These are phyloP conservation scores for Corythoichthys haematopterus DNA, from an alignment of 2,113 vertebrate genomes.

Conservation along the genomic window DNA sequence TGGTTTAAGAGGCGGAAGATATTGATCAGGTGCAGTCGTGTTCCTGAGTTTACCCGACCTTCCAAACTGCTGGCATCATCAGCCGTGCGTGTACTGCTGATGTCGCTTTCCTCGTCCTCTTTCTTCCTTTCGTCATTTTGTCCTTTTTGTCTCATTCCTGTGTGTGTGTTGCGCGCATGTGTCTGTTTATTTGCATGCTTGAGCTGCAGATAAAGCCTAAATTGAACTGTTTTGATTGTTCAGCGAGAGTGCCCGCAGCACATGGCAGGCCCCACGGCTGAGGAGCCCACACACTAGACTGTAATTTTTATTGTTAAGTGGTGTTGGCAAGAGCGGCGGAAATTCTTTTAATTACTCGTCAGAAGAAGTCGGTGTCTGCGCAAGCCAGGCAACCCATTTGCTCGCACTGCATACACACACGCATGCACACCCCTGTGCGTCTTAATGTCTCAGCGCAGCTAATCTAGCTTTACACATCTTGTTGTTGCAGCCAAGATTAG, in stretches of 20 bases:
- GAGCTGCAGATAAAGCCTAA: slow-evolving; percentile 67
- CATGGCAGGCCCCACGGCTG: slow-evolving; percentile 55
- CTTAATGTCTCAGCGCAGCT: slow-evolving; percentile 43
- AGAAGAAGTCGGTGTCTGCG: slow-evolving; percentile 64
- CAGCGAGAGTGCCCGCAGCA: slow-evolving; percentile 59
- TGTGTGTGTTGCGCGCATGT: slow-evolving; percentile 19
- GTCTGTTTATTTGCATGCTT: slow-evolving; percentile 36
- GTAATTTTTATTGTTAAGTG: slow-evolving; percentile 62
- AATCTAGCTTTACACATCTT: slow-evolving; percentile 44
- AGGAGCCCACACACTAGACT: slow-evolving; percentile 17
- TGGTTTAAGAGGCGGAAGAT: slow-evolving; percentile 27
- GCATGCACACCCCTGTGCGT: slow-evolving; percentile 31
- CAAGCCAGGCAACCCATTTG: slow-evolving; percentile 52
- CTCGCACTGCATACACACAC: slow-evolving; percentile 44
- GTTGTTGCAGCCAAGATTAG: slow-evolving; percentile 27
- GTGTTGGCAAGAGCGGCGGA: slow-evolving; percentile 59
- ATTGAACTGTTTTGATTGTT: slow-evolving; percentile 73
- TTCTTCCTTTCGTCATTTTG: slow-evolving; percentile 41
- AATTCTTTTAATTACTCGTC: slow-evolving; percentile 75
- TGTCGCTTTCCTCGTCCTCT: slow-evolving; percentile 14
- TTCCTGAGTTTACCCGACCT: slow-evolving; percentile 59
- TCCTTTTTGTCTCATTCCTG: slow-evolving; percentile 51
- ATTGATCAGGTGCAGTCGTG: slow-evolving; percentile 61
- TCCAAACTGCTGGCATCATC: slow-evolving; percentile 66
- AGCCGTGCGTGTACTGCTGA: slow-evolving; percentile 18